A percentile compares a stretch with the other conserved stretches of the same genome.
phyloP scores from a whole-genome alignment of 2,888 invertebrate species.

The Chloroclysta siterata region DNA sequence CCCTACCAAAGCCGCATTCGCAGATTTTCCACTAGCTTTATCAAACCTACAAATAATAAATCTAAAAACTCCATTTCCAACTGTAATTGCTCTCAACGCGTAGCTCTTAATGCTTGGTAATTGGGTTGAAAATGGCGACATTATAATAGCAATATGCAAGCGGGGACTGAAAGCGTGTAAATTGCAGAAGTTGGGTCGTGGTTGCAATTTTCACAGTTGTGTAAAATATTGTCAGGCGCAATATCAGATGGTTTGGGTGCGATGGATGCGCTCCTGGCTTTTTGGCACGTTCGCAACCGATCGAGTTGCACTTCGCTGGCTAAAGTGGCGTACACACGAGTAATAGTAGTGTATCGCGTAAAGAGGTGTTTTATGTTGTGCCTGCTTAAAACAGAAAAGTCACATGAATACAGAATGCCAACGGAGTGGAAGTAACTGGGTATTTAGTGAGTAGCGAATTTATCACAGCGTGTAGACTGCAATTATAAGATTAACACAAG shows the following conservation, averaged over 20 bases:
- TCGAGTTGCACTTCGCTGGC: constrained; percentile 39
- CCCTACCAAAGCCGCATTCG: constrained; percentile 13
- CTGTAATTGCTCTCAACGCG: constrained; percentile 31
- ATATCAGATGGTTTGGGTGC: constrained; percentile 33
- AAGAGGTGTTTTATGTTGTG: background rate
- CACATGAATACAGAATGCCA: background rate
- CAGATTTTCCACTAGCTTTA: constrained; percentile 31
- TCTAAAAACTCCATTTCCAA: constrained; percentile 31
- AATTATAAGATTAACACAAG: too few relatives aligned
- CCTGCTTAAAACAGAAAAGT: background rate
- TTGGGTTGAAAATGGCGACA: constrained; percentile 45
- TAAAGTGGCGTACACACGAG: constrained; percentile 23
- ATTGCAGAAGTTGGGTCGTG: constrained; percentile 76
- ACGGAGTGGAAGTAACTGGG: background rate
- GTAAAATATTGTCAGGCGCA: constrained; percentile 74
- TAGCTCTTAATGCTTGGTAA: constrained; percentile 38
- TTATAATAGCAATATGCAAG: constrained; percentile 58
- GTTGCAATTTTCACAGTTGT: constrained; percentile 76
- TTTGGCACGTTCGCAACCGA: constrained; percentile 29
- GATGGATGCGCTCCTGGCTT: constrained; percentile 37
- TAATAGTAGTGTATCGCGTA: background rate
- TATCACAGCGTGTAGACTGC: background rate
- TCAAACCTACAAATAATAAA: constrained; percentile 35
- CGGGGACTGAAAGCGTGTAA: constrained; percentile 63
- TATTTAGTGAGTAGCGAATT: background rate